Percentiles rank a stretch among this genome's conserved stretches.
Evolutionary conservation across 1,140 invertebrate species (phyloP).

Genomic region (Drosophila repletoides): DNA sequence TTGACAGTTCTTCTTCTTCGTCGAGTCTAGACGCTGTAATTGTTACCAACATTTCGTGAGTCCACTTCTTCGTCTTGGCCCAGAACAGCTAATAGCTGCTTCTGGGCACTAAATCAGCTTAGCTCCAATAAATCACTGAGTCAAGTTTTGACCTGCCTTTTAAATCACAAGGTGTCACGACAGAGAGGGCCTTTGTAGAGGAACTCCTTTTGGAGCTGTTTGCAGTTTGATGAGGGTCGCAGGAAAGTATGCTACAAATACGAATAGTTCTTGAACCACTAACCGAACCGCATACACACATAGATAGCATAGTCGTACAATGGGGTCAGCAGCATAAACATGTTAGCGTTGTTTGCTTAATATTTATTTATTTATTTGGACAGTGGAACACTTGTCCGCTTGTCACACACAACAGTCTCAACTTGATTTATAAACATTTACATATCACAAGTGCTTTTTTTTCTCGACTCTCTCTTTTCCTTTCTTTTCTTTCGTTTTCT

Average conservation of each 20-base stretch:
- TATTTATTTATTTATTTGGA: constrained; percentile 78
- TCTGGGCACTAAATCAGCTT: constrained; percentile 62
- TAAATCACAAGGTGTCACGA: constrained; percentile 76
- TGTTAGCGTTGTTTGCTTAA: constrained; percentile 44
- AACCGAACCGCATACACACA: no score
- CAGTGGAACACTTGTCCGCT: constrained; percentile 62
- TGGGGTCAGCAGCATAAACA: constrained; percentile 52
- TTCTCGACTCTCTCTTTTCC: background rate
- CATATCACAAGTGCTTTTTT: constrained; percentile 42
- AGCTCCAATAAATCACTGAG: constrained; percentile 59
- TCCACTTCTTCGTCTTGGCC: background rate
- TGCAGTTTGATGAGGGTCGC: constrained; percentile 60
- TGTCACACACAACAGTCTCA: constrained; percentile 63
- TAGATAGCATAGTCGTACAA: constrained; percentile 41
- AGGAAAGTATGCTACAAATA: constrained; percentile 40
- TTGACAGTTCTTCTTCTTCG: constrained; percentile 51
- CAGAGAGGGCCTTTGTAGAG: constrained; percentile 2
- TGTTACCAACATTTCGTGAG: constrained; percentile 48
- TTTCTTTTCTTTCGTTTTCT: background rate
- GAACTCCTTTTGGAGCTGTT: background rate
- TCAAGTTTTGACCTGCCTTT: constrained; percentile 64
- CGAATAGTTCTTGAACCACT: constrained; percentile 20
- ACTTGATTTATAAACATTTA: constrained; percentile 77
- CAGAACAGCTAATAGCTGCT: constrained; percentile 40
- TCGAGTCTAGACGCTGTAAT: constrained; percentile 70